A percentile compares a stretch with the other conserved stretches of the same genome.
These are phyloP conservation scores for Copidosoma aretas DNA, from an alignment of 2,888 invertebrate genomes.

Conservation along the genomic window DNA sequence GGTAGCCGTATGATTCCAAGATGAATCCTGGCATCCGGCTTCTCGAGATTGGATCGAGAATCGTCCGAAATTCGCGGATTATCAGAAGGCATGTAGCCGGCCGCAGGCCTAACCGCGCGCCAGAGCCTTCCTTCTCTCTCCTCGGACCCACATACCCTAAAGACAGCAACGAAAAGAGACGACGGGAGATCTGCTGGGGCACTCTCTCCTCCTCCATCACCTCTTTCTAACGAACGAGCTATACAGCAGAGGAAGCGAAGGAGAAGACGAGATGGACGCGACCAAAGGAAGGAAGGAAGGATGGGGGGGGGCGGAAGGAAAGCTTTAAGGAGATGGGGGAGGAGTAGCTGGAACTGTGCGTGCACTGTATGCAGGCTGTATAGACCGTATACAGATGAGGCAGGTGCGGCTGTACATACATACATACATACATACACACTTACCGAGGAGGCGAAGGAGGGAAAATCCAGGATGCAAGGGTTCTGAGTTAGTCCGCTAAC, in stretches of 20 bases:
- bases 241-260: conserved; percentile 38
- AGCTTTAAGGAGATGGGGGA: conserved; percentile 41
- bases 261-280: conserved; percentile 56
- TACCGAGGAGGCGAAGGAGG: too few relatives aligned
- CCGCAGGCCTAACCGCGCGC: conserved; percentile 52
- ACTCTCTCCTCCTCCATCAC: conserved; percentile 9
- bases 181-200: background rate
- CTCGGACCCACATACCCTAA: conserved; percentile 2
- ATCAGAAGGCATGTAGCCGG: conserved; percentile 58
- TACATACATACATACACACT: background rate
- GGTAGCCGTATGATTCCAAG: conserved; percentile 12
- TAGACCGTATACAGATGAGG: background rate
- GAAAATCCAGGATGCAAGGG: conserved; percentile 19
- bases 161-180: conserved; percentile 3
- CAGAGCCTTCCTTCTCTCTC: background rate
- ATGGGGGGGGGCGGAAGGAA: conserved; percentile 52
- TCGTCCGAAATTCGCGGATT: conserved; percentile 45
- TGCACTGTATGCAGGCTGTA: conserved; percentile 22
- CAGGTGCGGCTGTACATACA: background rate
- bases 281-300: conserved; percentile 38
- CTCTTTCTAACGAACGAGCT: conserved; percentile 4
- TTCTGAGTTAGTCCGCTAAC: conserved; percentile 42
- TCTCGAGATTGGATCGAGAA: conserved; percentile 43
- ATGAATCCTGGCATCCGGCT: conserved; percentile 41
- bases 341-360: conserved; percentile 21